Evolutionary conservation across 2,888 invertebrate species (phyloP).

Genomic region (Synergus laeviventris): DNA sequence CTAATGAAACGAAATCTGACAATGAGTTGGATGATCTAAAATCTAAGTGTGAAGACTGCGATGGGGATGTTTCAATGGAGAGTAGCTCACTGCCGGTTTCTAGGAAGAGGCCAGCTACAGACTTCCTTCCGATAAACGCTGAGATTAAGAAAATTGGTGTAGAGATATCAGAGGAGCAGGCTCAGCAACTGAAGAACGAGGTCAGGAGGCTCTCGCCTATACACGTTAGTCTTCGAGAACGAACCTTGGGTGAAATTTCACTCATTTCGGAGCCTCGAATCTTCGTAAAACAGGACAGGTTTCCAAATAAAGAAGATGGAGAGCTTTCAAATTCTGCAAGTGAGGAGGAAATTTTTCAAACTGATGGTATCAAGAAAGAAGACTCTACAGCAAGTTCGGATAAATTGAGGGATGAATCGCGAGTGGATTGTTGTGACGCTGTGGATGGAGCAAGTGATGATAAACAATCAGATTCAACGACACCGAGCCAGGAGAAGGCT

Average conservation of each 20-base stretch:
- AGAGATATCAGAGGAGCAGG: constrained; percentile 70
- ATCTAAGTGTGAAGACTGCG: not conserved
- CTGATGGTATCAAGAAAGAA: not conserved
- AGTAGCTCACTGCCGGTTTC: constrained; percentile 21
- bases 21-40: not conserved
- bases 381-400: not conserved
- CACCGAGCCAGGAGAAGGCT: not conserved
- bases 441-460: not conserved
- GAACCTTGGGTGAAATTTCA: constrained; percentile 72
- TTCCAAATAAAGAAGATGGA: not conserved
- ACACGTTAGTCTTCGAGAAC: constrained; percentile 70
- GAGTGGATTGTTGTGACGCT: constrained; percentile 15
- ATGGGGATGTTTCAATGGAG: not conserved
- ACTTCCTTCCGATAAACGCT: constrained; percentile 64
- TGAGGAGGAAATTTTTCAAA: not conserved
- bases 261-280: constrained; percentile 63
- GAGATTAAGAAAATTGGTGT: constrained; percentile 71
- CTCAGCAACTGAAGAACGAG: constrained; percentile 69
- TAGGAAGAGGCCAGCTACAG: constrained; percentile 61
- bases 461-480: constrained; percentile 8
- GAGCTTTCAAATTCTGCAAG: constrained; percentile 3
- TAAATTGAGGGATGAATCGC: constrained; percentile 8
- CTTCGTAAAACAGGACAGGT: constrained; percentile 44
- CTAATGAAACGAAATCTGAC: not conserved
- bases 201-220: constrained; percentile 71